phyloP scores from a whole-genome alignment of 2,113 vertebrate species.

The Channa argus region DNA sequence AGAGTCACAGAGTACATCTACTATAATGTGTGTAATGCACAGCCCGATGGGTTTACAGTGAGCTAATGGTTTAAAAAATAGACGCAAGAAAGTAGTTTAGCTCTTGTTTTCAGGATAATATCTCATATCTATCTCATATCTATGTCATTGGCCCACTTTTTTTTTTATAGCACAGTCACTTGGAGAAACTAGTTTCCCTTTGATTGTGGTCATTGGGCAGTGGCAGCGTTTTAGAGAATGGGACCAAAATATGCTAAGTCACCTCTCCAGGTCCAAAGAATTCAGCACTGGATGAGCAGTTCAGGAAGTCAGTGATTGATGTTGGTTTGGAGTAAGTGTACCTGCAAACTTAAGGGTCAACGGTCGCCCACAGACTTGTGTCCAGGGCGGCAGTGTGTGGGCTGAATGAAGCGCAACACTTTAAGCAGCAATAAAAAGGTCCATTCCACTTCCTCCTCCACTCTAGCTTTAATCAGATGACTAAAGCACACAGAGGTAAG shows the following conservation, averaged over 20 bases:
- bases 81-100: not conserved
- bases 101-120: not conserved
- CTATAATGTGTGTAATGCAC: too few relatives aligned
- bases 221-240: not conserved
- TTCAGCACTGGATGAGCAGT: not conserved
- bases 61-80: too few relatives aligned
- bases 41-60: too few relatives aligned
- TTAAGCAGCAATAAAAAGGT: constrained; percentile 31
- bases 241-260: not conserved
- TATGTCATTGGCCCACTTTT: not conserved
- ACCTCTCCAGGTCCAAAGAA: not conserved
- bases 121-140: not conserved
- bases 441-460: constrained; percentile 29
- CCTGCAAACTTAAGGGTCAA: constrained; percentile 28
- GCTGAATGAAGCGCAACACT: constrained; percentile 15
- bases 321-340: not conserved
- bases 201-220: not conserved
- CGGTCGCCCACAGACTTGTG: constrained; percentile 19
- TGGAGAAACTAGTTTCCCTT: not conserved
- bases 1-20: too few relatives aligned
- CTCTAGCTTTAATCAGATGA: constrained; percentile 54
- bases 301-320: not conserved
- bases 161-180: not conserved
- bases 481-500: constrained; percentile 25
- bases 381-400: not conserved